Conservation (phyloP, 2,888 invertebrate species). For the Chromoteleia sp. region DNA sequence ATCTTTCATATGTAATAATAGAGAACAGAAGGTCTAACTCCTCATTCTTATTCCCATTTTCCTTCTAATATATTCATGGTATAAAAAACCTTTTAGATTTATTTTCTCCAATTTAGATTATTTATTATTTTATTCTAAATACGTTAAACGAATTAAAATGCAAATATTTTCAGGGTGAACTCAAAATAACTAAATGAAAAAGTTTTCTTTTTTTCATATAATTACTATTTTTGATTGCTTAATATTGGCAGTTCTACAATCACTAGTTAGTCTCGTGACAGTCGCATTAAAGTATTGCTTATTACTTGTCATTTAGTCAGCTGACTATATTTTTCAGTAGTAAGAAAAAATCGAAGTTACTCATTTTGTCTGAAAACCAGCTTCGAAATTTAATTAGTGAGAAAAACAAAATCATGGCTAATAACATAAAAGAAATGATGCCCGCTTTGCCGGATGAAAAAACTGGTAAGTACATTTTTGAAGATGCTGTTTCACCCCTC, state of each 20-base stretch:
- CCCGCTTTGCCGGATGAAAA: conserved; percentile 93
- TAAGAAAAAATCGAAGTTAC: conserved; percentile 5
- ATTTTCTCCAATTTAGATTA: too few relatives aligned
- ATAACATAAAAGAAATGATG: conserved; percentile 89
- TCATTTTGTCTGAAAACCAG: conserved; percentile 5
- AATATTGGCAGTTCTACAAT: conserved; percentile 24
- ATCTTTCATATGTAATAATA: too few relatives aligned
- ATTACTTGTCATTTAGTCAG: conserved; percentile 28
- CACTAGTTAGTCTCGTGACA: conserved; percentile 52
- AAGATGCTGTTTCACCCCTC: conserved; percentile 77
- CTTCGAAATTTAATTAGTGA: background rate
- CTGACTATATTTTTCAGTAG: conserved; percentile 35
- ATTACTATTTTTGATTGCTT: background rate
- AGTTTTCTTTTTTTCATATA: too few relatives aligned
- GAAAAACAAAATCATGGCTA: conserved; percentile 49
- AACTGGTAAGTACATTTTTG: conserved; percentile 89
- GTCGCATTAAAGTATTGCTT: conserved; percentile 43
- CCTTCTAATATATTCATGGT: too few relatives aligned
- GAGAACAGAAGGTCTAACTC: too few relatives aligned
- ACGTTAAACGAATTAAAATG: too few relatives aligned
- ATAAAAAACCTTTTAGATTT: too few relatives aligned
- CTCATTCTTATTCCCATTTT: too few relatives aligned
- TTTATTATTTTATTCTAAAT: too few relatives aligned
- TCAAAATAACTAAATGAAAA: too few relatives aligned
- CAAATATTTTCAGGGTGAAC: too few relatives aligned